phyloP scores from a whole-genome alignment of 2,113 vertebrate species.

The Rhinopomastus cyanomelas region DNA sequence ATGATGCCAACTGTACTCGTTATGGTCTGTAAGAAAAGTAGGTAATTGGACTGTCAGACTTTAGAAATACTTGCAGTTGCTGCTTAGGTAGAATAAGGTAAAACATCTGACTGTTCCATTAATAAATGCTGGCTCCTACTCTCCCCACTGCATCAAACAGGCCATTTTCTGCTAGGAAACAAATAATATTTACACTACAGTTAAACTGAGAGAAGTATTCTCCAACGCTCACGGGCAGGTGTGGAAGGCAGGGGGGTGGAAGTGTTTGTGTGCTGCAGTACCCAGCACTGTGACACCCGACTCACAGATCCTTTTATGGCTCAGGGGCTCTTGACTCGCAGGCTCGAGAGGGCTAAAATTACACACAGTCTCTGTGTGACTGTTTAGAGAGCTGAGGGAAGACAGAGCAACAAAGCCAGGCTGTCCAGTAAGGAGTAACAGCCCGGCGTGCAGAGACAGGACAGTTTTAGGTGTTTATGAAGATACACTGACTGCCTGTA shows the following conservation, averaged over 20 bases:
- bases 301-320: neutral
- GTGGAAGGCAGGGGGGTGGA: neutral
- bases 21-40: slow-evolving; percentile 29
- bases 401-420: neutral
- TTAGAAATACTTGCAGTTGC: slow-evolving; percentile 61
- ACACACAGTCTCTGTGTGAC: neutral
- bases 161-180: slow-evolving; percentile 31
- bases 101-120: slow-evolving; percentile 39
- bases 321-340: neutral
- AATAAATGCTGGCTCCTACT: slow-evolving; percentile 26
- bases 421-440: neutral
- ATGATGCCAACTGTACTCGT: slow-evolving; percentile 48
- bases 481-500: neutral
- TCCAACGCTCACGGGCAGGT: neutral
- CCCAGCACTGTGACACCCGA: neutral
- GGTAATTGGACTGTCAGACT: slow-evolving; percentile 45
- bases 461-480: neutral
- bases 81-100: slow-evolving; percentile 55
- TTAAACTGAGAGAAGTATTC: neutral
- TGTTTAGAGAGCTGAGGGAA: neutral
- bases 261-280: neutral
- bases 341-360: neutral
- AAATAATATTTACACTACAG: slow-evolving; percentile 25
- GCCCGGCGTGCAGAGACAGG: neutral
- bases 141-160: slow-evolving; percentile 42